Conservation (phyloP, 1,140 invertebrate genomes). For the Phymorhynchus buccinoides region DNA sequence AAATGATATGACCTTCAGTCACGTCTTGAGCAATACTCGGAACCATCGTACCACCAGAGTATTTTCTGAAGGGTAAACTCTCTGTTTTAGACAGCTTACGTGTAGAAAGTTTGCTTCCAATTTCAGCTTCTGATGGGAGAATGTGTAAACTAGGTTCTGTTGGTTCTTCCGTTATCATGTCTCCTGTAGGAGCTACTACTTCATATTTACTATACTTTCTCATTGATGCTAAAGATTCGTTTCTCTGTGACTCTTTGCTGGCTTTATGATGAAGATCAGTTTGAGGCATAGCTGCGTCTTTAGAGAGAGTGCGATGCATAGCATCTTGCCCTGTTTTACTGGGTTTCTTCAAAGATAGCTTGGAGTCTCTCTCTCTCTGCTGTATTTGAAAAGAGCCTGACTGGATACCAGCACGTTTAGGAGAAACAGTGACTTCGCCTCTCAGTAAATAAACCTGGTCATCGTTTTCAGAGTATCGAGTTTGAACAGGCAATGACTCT, state of each 20-base stretch:
- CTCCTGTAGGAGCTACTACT: no score
- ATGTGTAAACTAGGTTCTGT: no score
- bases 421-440: neutral
- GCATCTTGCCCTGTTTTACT: neutral
- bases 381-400: neutral
- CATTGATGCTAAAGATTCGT: neutral
- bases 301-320: neutral
- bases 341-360: neutral
- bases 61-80: neutral
- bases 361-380: neutral
- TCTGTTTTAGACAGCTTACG: no score
- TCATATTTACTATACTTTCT: no score
- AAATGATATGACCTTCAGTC: neutral
- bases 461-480: neutral
- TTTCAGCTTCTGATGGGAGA: no score
- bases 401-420: neutral
- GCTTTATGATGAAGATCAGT: no score
- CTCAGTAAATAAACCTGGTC: neutral
- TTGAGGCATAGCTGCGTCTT: no score
- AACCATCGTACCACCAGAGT: neutral
- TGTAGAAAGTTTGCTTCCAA: no score
- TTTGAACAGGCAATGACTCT: neutral
- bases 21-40: neutral
- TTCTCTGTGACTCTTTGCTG: neutral
- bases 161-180: no score